Evolutionary conservation across 2,888 invertebrate genomes (phyloP).

Genomic region (Dicyrtomina minuta): DNA sequence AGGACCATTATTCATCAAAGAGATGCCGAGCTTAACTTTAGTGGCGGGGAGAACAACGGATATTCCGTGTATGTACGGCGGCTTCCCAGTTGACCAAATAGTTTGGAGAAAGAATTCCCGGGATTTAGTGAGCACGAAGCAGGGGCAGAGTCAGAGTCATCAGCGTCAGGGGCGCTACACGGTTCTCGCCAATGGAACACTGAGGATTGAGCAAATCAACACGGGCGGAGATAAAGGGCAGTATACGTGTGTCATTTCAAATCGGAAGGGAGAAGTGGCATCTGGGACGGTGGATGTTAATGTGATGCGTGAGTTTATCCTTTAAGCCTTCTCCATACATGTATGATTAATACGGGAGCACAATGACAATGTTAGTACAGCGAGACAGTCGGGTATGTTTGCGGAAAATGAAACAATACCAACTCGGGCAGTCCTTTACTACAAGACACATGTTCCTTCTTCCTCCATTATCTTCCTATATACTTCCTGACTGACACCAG

Average conservation of each 20-base stretch:
- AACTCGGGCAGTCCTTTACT: no score
- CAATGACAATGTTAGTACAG: not conserved
- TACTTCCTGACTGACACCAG: no score
- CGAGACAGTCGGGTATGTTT: not conserved
- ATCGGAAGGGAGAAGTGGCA: conserved; percentile 51
- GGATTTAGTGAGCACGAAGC: conserved; percentile 35
- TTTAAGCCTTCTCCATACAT: not conserved
- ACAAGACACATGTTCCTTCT: no score
- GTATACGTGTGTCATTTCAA: conserved; percentile 56
- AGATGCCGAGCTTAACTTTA: conserved; percentile 49
- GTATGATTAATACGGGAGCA: not conserved
- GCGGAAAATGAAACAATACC: no score
- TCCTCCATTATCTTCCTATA: no score
- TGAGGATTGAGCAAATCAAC: conserved; percentile 46
- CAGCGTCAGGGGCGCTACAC: conserved; percentile 32
- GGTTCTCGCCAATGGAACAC: conserved; percentile 49
- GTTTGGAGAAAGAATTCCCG: conserved; percentile 48
- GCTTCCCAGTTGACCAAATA: conserved; percentile 50
- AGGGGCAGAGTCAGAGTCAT: not conserved
- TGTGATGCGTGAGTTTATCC: conserved; percentile 49
- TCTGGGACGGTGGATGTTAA: conserved; percentile 49
- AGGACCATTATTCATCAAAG: conserved; percentile 50
- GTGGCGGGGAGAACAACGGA: conserved; percentile 46
- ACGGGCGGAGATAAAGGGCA: conserved; percentile 55
- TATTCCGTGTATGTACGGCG: conserved; percentile 52